These are phyloP conservation scores for Drosophila nr. fundita DNA, from an alignment of 2,888 invertebrate species.

Conservation along the genomic window DNA sequence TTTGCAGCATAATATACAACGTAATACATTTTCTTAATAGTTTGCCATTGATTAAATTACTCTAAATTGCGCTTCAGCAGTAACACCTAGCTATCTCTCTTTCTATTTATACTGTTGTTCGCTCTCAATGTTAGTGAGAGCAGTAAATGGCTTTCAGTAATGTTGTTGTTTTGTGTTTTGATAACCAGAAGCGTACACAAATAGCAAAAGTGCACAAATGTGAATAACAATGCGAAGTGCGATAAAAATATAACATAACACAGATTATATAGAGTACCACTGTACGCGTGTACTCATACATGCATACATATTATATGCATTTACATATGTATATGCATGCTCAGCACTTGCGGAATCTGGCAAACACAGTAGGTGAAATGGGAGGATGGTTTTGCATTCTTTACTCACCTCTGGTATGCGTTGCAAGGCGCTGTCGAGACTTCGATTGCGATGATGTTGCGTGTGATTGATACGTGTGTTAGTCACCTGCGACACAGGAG, in stretches of 20 bases:
- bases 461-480: conserved; percentile 86
- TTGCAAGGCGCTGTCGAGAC: conserved; percentile 95
- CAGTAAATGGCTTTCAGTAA: conserved; percentile 20
- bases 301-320: conserved; percentile 8
- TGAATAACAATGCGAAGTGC: conserved; percentile 59
- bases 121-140: conserved; percentile 16
- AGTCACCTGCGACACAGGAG: conserved; percentile 85
- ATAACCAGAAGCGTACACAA: conserved; percentile 66
- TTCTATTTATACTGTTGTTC: conserved; percentile 12
- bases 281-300: conserved; percentile 3
- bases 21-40: not conserved
- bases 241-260: conserved; percentile 66
- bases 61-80: conserved; percentile 13
- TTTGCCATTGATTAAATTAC: conserved; percentile 19
- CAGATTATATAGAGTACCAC: conserved; percentile 36
- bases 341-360: conserved; percentile 15
- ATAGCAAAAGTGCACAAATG: conserved; percentile 63
- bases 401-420: conserved; percentile 91
- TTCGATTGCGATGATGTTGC: conserved; percentile 94
- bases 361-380: conserved; percentile 1
- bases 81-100: conserved; percentile 13
- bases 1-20: not conserved
- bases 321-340: conserved; percentile 21
- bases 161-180: conserved; percentile 40
- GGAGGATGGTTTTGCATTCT: conserved; percentile 2